These are phyloP conservation scores for Palythoa heliodiscus DNA, from an alignment of 92 coral and sea anemone genomes.

Conservation along the genomic window DNA sequence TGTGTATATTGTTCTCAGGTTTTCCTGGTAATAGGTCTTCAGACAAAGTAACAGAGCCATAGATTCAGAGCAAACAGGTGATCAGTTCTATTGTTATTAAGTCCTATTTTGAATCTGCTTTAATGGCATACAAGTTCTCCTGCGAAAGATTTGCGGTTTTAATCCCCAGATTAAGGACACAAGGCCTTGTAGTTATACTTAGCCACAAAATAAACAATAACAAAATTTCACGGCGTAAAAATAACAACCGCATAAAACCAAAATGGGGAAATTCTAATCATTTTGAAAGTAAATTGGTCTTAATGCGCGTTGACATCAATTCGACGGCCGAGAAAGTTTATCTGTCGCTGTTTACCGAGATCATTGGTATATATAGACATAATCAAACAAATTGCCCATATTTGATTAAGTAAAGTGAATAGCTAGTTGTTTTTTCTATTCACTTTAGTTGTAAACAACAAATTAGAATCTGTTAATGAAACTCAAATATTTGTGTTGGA, in stretches of 20 bases:
- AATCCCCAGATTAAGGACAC: conserved; percentile 1
- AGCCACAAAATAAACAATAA: conserved; percentile 22
- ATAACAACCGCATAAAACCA: neutral
- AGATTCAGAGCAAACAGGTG: neutral
- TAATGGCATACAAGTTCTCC: neutral
- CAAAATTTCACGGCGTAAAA: neutral
- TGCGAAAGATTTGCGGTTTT: neutral
- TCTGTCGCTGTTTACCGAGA: neutral
- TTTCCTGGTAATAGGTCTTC: neutral
- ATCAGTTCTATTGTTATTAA: neutral
- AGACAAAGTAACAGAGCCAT: neutral
- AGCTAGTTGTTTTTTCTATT: conserved; percentile 2
- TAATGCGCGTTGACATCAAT: neutral
- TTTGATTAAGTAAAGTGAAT: conserved; percentile 20
- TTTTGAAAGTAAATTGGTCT: conserved; percentile 1
- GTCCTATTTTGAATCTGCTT: neutral
- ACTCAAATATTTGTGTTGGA: conserved; percentile 36
- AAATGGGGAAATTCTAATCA: neutral
- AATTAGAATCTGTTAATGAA: conserved; percentile 30
- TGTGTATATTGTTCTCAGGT: conserved; percentile 11
- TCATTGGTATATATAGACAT: neutral
- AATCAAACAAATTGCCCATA: neutral
- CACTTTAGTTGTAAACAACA: conserved; percentile 14
- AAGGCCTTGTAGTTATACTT: neutral
- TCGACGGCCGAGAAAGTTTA: neutral